Evolutionary conservation across 2,113 vertebrate genomes (phyloP).

Genomic region (Bujurquina vittata): DNA sequence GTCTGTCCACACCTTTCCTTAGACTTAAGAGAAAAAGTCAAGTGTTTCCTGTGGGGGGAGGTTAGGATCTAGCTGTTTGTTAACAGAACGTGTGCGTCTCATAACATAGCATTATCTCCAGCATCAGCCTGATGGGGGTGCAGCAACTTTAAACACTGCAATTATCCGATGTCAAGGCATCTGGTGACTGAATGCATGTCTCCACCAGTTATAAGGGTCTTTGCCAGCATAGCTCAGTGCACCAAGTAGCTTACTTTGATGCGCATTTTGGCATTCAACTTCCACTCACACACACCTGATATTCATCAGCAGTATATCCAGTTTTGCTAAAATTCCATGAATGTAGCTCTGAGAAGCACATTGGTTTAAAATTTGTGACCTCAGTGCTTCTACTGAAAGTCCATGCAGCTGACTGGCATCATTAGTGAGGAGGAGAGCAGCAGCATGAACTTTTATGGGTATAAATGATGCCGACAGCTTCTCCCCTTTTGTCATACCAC

Average conservation of each 20-base stretch:
- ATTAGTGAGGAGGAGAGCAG: neutral
- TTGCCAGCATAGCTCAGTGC: neutral
- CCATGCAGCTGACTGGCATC: neutral
- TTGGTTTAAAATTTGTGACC: neutral
- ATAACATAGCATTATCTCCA: conserved; percentile 30
- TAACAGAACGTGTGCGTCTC: conserved; percentile 9
- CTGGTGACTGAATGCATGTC: conserved; percentile 1
- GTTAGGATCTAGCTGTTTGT: conserved; percentile 1
- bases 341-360: neutral
- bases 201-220: neutral
- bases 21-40: neutral
- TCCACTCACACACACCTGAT: neutral
- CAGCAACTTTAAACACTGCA: conserved; percentile 24
- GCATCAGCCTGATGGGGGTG: conserved; percentile 9
- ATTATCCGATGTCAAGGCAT: conserved; percentile 18
- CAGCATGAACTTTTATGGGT: neutral
- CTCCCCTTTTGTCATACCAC: neutral
- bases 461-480: neutral
- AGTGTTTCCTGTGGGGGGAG: conserved; percentile 15
- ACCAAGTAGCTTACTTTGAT: neutral
- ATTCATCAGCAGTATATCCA: neutral
- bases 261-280: neutral
- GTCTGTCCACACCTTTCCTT: neutral
- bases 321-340: neutral
- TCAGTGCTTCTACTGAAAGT: neutral